Base-by-base conservation (phyloP, 1,140 invertebrate species). In the Battus philenor region DNA sequence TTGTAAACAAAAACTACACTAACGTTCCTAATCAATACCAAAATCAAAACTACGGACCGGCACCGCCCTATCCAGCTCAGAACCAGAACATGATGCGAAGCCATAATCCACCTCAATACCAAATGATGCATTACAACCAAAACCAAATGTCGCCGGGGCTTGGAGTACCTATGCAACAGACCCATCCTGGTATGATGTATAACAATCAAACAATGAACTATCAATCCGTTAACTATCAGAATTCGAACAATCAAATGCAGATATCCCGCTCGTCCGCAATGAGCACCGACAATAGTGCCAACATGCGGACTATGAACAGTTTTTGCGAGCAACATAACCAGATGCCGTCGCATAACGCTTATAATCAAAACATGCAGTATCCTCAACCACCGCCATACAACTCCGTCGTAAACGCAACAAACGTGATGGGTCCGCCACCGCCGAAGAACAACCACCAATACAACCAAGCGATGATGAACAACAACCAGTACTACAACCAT, bases 371-470 rank as follows among this genome's bases (percentile, higher is more conserved):
- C 22, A 60, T 72, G 46, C 76, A 76, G 32, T 83, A 78, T 22
- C 71, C 69, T 10, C 76, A 79, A 62, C 79, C 79, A 31, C 80
- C 79, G 1, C 69, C 77, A 4, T 81, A 83, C 39, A 79, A 78
- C 31, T 34, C 74, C 2, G 70, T 64, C 1, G 59, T 68, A 1
- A 78, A 76, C 31, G 54, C 68, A 8, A 50, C 61, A 0, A 79
- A 76, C 41, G 68, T 79, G 0, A 85, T 85, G 80, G 80, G 80
- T 1, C 80, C 80, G 3, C 80, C 80, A 2, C 78, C 78, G 18
- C 80, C 80, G 1, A 85, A 85, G 52, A 85, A 81, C 38, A 84
- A 81, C 32, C 78, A 82, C 29, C 78, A 82, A 29, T 80, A 79
- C 58, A 80, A 80, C 24, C 74, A 77, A 55, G 60, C 68, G 1